A percentile compares a stretch with the other conserved stretches of the same genome.
These are phyloP conservation scores for Sycobia sp. DNA, from an alignment of 1,140 invertebrate species.

Conservation along the genomic window DNA sequence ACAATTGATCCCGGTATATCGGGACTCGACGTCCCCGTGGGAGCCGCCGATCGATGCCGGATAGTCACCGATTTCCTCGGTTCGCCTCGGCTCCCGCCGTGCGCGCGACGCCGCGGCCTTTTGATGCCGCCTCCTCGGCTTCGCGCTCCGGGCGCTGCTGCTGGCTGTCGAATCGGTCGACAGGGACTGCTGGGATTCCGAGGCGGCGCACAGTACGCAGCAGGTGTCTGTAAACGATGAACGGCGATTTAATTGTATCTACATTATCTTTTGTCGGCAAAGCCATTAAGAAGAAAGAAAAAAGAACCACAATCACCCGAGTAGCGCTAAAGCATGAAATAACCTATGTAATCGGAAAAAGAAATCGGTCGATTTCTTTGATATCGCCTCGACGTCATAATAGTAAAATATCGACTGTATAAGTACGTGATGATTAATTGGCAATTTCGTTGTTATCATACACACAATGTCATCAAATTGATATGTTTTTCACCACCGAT, in stretches of 20 bases:
- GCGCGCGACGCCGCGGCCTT: neutral
- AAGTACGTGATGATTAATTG: neutral
- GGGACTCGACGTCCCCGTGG: neutral
- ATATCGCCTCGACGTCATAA: too few relatives aligned
- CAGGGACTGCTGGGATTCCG: constrained; percentile 38
- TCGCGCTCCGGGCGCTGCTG: constrained; percentile 6
- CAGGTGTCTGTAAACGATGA: constrained; percentile 43
- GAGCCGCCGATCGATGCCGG: neutral
- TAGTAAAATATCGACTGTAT: constrained; percentile 13
- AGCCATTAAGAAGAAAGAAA: too few relatives aligned
- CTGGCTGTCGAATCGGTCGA: constrained; percentile 30
- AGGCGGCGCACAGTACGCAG: constrained; percentile 39
- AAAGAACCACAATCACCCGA: too few relatives aligned
- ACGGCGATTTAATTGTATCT: too few relatives aligned
- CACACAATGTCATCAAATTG: too few relatives aligned
- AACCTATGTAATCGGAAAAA: too few relatives aligned
- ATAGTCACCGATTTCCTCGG: neutral
- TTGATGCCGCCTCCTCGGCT: neutral
- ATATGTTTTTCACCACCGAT: too few relatives aligned
- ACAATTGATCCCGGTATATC: too few relatives aligned
- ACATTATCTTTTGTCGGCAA: too few relatives aligned
- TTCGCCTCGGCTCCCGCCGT: neutral
- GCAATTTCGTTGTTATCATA: neutral
- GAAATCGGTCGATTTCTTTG: too few relatives aligned
- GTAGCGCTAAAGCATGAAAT: too few relatives aligned